Conservation (phyloP, 2,888 invertebrate genomes). For the Periphyllus acericola region DNA sequence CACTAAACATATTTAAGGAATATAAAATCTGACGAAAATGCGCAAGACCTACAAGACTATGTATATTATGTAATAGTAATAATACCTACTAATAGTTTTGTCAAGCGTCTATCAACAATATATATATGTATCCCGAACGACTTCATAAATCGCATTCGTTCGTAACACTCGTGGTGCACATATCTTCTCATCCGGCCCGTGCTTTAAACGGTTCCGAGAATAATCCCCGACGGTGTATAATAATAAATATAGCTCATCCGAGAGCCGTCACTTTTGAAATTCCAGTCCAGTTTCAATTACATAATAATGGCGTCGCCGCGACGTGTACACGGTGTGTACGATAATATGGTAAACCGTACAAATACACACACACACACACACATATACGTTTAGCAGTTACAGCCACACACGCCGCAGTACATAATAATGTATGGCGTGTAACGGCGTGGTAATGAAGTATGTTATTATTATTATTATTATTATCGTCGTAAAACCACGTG, state of each 20-base stretch:
- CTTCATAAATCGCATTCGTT: slow-evolving; percentile 31
- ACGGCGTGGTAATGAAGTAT: too few relatives aligned
- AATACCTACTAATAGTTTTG: not conserved
- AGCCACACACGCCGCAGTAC: too few relatives aligned
- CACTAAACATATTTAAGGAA: not conserved
- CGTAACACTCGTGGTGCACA: not conserved
- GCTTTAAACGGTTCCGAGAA: slow-evolving; percentile 1
- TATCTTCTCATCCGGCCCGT: not conserved
- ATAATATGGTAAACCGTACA: not conserved
- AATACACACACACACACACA: not conserved
- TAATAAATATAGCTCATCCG: slow-evolving; percentile 54
- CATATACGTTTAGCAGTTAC: too few relatives aligned
- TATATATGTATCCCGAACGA: not conserved
- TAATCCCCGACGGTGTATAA: slow-evolving; percentile 3
- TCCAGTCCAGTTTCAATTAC: slow-evolving; percentile 53
- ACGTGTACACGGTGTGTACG: too few relatives aligned
- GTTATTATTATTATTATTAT: too few relatives aligned
- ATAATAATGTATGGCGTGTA: too few relatives aligned
- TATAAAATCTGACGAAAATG: not conserved
- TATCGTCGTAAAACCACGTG: too few relatives aligned
- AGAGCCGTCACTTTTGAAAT: slow-evolving; percentile 29
- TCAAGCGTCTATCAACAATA: not conserved
- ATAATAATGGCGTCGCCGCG: not conserved
- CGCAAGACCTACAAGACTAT: not conserved
- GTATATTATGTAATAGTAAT: not conserved